Conservation (phyloP, 2,113 vertebrate genomes). For the Tragelaphus scriptus region DNA sequence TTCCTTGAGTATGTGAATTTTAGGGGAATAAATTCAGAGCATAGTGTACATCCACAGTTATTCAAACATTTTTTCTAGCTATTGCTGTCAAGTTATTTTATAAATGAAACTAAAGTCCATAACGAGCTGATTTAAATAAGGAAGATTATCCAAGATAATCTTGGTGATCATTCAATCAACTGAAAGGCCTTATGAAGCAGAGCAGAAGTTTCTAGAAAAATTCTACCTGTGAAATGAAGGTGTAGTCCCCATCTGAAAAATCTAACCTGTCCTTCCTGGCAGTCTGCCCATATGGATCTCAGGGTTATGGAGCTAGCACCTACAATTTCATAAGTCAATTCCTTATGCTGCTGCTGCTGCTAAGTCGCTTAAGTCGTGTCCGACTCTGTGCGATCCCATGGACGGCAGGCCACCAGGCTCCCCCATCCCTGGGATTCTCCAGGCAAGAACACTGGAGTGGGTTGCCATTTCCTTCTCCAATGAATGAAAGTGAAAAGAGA, state of each 20-base stretch:
- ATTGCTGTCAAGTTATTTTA: neutral
- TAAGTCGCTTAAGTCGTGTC: too few species aligned
- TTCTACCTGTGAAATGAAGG: neutral
- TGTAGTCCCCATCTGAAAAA: neutral
- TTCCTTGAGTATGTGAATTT: neutral
- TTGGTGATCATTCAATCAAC: neutral
- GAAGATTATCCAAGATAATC: neutral
- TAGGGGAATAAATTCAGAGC: neutral
- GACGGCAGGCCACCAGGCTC: too few species aligned
- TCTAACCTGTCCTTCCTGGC: neutral
- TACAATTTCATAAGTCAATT: neutral
- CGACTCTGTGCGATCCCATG: too few species aligned
- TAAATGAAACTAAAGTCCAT: neutral
- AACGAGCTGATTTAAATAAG: neutral
- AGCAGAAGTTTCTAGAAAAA: neutral
- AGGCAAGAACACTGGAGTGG: too few species aligned
- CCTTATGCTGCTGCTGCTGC: neutral
- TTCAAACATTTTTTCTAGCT: neutral
- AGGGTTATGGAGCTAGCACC: neutral
- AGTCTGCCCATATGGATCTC: neutral
- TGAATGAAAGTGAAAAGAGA: too few species aligned
- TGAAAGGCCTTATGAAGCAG: neutral
- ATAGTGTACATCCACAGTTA: neutral
- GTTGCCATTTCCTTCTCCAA: too few species aligned
- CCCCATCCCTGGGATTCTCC: too few species aligned